phyloP scores from a whole-genome alignment of 1,140 invertebrate species.

The Streblospio benedicti region DNA sequence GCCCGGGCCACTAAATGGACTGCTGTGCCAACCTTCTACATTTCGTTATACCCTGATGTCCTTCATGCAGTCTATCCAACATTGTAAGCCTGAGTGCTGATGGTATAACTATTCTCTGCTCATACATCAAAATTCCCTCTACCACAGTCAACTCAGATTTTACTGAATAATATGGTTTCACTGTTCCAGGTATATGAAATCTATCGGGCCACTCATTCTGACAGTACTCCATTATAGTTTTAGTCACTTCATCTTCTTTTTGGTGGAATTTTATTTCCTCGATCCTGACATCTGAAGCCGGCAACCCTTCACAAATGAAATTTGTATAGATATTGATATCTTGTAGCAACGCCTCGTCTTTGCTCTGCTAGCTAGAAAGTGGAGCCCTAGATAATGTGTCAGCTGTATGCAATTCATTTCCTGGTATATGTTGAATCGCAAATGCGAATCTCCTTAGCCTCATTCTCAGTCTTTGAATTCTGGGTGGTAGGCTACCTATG shows the following conservation, averaged over 20 bases:
- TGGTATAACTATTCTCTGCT: conserved; percentile 4
- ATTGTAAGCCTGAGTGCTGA: not conserved
- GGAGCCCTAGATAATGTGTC: not conserved
- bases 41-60: conserved; percentile 17
- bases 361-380: no score
- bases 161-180: conserved; percentile 2
- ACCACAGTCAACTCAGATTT: conserved; percentile 1
- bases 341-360: no score
- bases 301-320: not conserved
- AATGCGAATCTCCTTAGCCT: not conserved
- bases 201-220: not conserved
- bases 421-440: not conserved
- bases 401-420: not conserved
- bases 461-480: not conserved
- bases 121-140: conserved; percentile 10
- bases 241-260: not conserved
- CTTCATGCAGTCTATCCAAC: conserved; percentile 14
- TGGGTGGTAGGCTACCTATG: not conserved
- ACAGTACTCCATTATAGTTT: not conserved
- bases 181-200: not conserved
- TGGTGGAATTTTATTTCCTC: not conserved
- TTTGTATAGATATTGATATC: no score
- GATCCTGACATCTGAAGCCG: not conserved
- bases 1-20: conserved; percentile 20
- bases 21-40: conserved; percentile 14